Conservation (phyloP, 2,113 vertebrate species). For the Eolophus roseicapilla region DNA sequence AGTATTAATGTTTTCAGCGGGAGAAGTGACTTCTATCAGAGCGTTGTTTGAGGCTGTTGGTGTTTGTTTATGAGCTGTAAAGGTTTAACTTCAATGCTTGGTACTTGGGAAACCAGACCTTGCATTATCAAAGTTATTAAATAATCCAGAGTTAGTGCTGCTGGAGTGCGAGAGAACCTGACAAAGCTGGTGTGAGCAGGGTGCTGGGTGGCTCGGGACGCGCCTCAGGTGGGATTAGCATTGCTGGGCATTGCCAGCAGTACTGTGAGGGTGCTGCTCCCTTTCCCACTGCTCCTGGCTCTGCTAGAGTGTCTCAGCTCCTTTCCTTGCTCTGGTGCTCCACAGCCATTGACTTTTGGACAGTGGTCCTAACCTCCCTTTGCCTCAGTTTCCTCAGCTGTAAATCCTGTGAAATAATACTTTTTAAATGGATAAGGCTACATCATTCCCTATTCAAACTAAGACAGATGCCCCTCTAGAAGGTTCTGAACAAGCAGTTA, state of each 20-base stretch:
- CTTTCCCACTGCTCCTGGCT: neutral
- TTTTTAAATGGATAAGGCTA: rapidly evolving
- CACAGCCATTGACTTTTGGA: neutral
- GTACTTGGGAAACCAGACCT: neutral
- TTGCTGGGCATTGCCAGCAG: neutral
- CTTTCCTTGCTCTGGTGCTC: neutral
- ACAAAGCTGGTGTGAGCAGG: neutral
- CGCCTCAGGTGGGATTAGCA: rapidly evolving
- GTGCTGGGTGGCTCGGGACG: neutral
- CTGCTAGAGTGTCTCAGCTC: neutral
- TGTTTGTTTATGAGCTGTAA: neutral
- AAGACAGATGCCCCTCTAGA: neutral
- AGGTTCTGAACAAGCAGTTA: neutral
- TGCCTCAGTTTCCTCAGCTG: neutral
- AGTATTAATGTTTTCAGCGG: neutral
- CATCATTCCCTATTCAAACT: rapidly evolving
- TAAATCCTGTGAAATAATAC: neutral
- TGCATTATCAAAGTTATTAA: neutral
- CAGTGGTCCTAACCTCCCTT: neutral
- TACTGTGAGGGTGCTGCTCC: neutral
- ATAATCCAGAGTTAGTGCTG: neutral
- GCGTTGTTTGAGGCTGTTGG: neutral
- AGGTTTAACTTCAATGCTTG: neutral
- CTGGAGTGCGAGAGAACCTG: rapidly evolving
- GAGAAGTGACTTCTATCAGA: neutral